Conservation (phyloP, 2,797 vertebrate species). For the Hippoglossus hippoglossus region DNA sequence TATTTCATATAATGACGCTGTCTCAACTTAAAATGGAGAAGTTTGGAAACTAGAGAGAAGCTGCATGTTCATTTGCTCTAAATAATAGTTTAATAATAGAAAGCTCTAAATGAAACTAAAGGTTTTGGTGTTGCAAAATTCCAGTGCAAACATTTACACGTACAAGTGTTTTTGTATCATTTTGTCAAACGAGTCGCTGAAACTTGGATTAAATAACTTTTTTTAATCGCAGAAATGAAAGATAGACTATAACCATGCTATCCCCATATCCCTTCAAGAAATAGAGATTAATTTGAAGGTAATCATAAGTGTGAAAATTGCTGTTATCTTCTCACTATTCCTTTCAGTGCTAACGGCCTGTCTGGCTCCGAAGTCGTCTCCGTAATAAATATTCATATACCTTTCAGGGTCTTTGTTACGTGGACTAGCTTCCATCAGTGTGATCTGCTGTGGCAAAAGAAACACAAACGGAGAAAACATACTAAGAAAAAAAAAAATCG, state of each 20-base stretch:
- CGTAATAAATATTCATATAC: constrained; percentile 84
- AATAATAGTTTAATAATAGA: not conserved
- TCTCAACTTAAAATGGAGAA: no score
- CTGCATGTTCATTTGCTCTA: not conserved
- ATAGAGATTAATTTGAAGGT: constrained; percentile 81
- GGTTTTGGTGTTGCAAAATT: no score
- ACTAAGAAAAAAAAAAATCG: constrained; percentile 49
- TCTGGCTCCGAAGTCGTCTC: constrained; percentile 74
- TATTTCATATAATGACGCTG: no score
- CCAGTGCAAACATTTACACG: constrained; percentile 32
- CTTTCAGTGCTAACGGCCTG: constrained; percentile 76
- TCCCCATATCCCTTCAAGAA: constrained; percentile 78
- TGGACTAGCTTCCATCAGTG: constrained; percentile 80
- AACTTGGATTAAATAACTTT: constrained; percentile 73
- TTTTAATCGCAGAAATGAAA: constrained; percentile 68
- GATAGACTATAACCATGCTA: constrained; percentile 69
- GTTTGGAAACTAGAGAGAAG: not conserved
- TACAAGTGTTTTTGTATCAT: constrained; percentile 68
- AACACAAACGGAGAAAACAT: constrained; percentile 74
- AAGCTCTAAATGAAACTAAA: no score
- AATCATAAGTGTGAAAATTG: constrained; percentile 83
- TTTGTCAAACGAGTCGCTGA: constrained; percentile 67
- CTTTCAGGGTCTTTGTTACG: constrained; percentile 81
- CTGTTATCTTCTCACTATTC: constrained; percentile 80
- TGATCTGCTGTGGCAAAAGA: constrained; percentile 78